Base-by-base conservation (phyloP, 1,140 invertebrate species). In the Mamestra configurata region DNA sequence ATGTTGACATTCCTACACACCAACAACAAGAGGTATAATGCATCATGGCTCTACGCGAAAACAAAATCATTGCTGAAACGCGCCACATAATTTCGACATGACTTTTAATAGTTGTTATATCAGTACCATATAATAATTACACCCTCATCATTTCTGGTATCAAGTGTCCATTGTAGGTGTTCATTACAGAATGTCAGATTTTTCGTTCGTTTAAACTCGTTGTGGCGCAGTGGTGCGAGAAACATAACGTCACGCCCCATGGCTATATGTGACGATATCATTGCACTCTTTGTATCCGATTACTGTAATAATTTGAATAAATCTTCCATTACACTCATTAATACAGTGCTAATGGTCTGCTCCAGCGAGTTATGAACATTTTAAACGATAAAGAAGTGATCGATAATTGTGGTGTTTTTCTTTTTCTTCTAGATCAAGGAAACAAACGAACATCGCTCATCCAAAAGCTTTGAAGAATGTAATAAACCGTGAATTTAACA, bases 171-270 rank as follows among this genome's bases (percentile, higher is more conserved):
- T 57, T 37, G 24, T 75, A 70, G 82, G 87, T 86, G 86, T 88
- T 81, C 75, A 77, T 88, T 87, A 85, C 84, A 76, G 66, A 86
- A 85, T 83, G 87, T 84, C 83, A 85, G 22, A 86, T 89, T 89
- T 89, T 89, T 89, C 87, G 84, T 87, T 79, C 84, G 73, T 84
- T 87, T 87, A 85, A 84, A 82, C 83, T 79, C 51, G 79, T 81
- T 73, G 51, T 18, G n/a, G 59, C 61, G 59, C 82, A 86, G 75
- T 81, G 82, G 79, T 15, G 85, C 82, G 83, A 78, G 81, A 86
- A 88, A 85, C 83, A 40, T 53, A 31, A 70, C 84, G 84, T 81
- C 79, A 83, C 82, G 84, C 81, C 75, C 79, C 77, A 72, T 76
- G 81, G 64, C 71, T 78, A 82, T 73, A 80, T 84, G 79, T 86